Evolutionary conservation across 2,888 invertebrate genomes (phyloP), one percentile per base, ranked within the genome.

Genomic region (Brachypalpus laphriformis): DNA sequence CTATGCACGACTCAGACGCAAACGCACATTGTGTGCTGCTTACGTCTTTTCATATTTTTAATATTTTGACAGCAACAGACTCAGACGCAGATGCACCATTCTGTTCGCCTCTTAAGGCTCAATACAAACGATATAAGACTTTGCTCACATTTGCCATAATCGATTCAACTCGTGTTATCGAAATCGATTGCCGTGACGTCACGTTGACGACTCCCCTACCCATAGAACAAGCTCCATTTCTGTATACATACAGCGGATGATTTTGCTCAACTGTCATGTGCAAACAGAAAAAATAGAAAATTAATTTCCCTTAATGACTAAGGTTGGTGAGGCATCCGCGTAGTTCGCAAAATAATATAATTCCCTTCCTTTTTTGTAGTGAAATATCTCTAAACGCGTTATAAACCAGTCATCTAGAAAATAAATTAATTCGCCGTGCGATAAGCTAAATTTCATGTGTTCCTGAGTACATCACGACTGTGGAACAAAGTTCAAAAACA

Each of bases 401-500:
- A n/a, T n/a, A n/a, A n/a, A n/a, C n/a, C 5, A 20, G 18, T n/a
- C 18, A 40, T 16, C 2, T 3, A 22, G 20, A 11, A 28, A 20
- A 14, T 11, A 0, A 37, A 22, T 4, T 40, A 1, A 18, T 54
- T 14, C 11, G 0, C 18, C 18, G n/a, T 37, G 16, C 1, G 3
- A 11, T 7, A 37, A 14, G 7, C 2, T n/a, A 16, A 40, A 57
- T 76, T 68, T 40, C 65, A 45, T 59, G 40, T 42, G 49, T 54
- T 49, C 31, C 49, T 70, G 25, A 51, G 16, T 25, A 51, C 11
- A 51, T 7, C 4, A 59, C 37, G 7, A 34, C n/a, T 25, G 25
- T 5, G 14, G 68, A 77, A 66, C 71, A 65, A 78, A 65, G 74
- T 74, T 83, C 63, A 78, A 47, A 45, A 14, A 65, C 49, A 49